These are phyloP conservation scores for Karalla daura DNA, from an alignment of 2,797 vertebrate genomes.

Conservation along the genomic window DNA sequence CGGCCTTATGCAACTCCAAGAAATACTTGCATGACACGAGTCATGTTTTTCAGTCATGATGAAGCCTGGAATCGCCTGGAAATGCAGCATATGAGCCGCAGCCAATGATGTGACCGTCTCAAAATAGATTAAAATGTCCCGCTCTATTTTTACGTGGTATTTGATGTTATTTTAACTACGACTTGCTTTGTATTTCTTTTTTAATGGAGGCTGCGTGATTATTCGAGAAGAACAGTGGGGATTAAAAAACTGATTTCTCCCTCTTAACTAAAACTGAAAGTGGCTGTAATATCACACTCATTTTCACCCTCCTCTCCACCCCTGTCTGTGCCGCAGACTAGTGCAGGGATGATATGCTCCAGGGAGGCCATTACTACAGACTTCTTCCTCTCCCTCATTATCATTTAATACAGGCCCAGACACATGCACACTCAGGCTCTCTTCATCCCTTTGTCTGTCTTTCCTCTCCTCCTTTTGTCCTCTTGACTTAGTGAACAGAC, in stretches of 20 bases:
- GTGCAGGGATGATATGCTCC: background rate
- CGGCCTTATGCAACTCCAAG: no score
- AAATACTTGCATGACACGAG: no score
- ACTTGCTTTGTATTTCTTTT: background rate
- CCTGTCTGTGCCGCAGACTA: background rate
- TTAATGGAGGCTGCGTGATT: background rate
- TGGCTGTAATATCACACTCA: background rate
- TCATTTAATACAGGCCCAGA: slow-evolving; percentile 31
- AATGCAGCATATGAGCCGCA: background rate
- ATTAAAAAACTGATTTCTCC: background rate
- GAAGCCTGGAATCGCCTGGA: background rate
- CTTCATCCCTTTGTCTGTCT: background rate
- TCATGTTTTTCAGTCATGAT: no score
- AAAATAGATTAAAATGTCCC: background rate
- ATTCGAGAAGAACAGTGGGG: no score
- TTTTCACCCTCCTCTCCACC: background rate
- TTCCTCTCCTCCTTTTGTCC: background rate
- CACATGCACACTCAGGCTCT: slow-evolving; percentile 22
- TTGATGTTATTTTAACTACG: slow-evolving; percentile 1
- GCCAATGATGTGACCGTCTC: background rate
- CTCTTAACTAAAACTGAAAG: slow-evolving; percentile 5
- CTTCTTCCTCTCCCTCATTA: slow-evolving; percentile 43
- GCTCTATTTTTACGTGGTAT: background rate
- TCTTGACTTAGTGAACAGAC: background rate
- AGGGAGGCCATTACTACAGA: slow-evolving; percentile 35